Conservation (phyloP, 64 coral and sea anemone species). For the Stichodactyla helianthus region DNA sequence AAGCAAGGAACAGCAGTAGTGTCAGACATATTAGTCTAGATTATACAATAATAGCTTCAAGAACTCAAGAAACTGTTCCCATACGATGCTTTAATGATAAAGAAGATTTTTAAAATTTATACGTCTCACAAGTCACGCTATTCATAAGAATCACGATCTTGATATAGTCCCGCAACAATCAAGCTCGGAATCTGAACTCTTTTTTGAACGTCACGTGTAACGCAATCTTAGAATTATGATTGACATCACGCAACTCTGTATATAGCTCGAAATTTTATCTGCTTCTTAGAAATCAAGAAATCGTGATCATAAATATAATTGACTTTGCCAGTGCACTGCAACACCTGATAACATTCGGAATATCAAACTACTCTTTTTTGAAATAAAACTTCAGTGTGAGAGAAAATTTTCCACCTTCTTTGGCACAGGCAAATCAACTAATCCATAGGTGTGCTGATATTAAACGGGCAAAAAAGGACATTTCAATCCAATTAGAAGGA, state of each 20-base stretch:
- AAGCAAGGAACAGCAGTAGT: constrained; percentile 24
- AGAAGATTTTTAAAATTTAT: not conserved
- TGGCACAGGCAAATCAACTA: too few species aligned
- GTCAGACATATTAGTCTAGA: not conserved
- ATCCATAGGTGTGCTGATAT: not conserved
- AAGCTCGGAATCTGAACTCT: not conserved
- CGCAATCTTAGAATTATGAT: not conserved
- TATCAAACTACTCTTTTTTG: too few species aligned
- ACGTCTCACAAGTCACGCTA: not conserved
- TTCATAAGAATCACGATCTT: not conserved
- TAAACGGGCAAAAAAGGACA: not conserved
- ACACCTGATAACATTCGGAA: too few species aligned
- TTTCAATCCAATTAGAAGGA: too few species aligned
- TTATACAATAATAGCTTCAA: not conserved
- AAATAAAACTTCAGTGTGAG: too few species aligned
- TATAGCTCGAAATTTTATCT: too few species aligned
- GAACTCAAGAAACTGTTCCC: not conserved
- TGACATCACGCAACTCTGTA: not conserved
- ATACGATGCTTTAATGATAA: not conserved
- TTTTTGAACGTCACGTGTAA: not conserved
- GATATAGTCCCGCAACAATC: too few species aligned
- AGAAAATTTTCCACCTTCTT: too few species aligned
- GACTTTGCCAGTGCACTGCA: not conserved
- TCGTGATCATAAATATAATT: not conserved
- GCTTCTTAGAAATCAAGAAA: not conserved